Conservation (phyloP, 2,888 invertebrate genomes). For the Lordiphosa andalusiaca region DNA sequence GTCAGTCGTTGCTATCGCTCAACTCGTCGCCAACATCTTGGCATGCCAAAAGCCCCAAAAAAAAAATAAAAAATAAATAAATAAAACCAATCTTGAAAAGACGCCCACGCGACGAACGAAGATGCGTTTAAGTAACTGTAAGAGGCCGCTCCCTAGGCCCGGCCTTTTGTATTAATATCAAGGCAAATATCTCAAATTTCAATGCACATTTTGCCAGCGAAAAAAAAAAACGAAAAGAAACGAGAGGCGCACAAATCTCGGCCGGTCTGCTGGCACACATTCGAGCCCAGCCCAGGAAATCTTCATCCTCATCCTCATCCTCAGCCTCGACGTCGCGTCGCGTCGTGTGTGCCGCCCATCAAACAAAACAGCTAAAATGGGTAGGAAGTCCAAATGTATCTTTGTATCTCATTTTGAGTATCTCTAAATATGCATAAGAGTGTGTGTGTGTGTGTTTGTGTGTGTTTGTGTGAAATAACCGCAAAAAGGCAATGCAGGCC, state of each 20-base stretch:
- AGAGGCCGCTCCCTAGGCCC: conserved; percentile 46
- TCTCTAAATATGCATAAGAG: conserved; percentile 67
- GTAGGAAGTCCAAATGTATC: conserved; percentile 72
- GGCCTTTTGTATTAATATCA: conserved; percentile 65
- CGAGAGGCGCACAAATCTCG: conserved; percentile 35
- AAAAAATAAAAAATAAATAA: no score
- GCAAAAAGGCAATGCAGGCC: conserved; percentile 63
- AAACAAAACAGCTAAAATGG: conserved; percentile 62
- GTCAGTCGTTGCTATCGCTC: conserved; percentile 34
- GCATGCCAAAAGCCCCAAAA: conserved; percentile 47
- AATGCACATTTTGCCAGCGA: conserved; percentile 49
- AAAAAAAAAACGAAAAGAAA: conserved; percentile 8
- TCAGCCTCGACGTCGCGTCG: conserved; percentile 40
- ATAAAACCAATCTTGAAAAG: conserved; percentile 14
- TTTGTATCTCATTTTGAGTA: conserved; percentile 72
- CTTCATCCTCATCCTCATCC: conserved; percentile 17
- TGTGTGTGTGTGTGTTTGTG: conserved; percentile 27
- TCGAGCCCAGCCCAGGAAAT: conserved; percentile 24
- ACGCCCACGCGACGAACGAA: conserved; percentile 17
- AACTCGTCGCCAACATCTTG: conserved; percentile 7
- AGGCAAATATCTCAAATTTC: conserved; percentile 71
- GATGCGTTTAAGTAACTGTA: conserved; percentile 34
- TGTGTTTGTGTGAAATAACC: conserved; percentile 36
- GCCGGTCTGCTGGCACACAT: conserved; percentile 65
- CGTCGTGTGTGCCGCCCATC: conserved; percentile 65